A percentile compares a stretch with the other conserved stretches of the same genome.
phyloP scores from a whole-genome alignment of 2,797 vertebrate genomes.

The Triplophysa yarkandensis region DNA sequence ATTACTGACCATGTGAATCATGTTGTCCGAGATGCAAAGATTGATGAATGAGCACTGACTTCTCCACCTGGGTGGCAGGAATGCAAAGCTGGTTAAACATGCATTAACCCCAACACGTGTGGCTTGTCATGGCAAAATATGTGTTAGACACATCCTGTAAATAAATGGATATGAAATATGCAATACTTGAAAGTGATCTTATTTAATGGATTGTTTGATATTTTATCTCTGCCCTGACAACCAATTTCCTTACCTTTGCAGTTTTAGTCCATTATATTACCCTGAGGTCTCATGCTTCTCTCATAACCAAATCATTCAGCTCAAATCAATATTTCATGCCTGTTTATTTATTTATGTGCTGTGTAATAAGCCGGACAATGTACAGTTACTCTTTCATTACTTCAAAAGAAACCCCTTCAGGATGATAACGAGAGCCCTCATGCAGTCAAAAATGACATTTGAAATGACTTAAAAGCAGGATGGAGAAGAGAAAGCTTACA shows the following conservation, averaged over 20 bases:
- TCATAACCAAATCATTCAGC: not conserved
- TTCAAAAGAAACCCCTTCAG: not conserved
- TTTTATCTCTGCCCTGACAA: not conserved
- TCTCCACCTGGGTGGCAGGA: too few species aligned
- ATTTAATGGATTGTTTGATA: too few species aligned
- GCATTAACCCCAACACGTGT: too few species aligned
- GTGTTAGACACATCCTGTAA: too few species aligned
- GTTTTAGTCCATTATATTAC: not conserved
- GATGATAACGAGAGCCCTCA: not conserved
- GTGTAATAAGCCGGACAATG: not conserved
- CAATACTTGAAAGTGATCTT: too few species aligned
- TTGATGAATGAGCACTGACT: too few species aligned
- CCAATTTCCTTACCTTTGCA: not conserved
- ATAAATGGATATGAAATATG: too few species aligned
- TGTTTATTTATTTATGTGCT: not conserved
- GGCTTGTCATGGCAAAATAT: too few species aligned
- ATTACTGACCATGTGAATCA: too few species aligned
- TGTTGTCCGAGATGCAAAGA: too few species aligned
- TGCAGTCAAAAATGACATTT: not conserved
- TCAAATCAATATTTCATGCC: not conserved
- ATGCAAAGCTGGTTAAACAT: too few species aligned
- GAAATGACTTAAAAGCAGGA: not conserved
- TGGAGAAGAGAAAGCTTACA: not conserved
- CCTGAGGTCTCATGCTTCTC: not conserved
- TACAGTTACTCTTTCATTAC: not conserved